A percentile compares a stretch with the other conserved stretches of the same genome.
Conservation (phyloP, 2,888 invertebrate genomes). For the Cacoxenus indagator region DNA sequence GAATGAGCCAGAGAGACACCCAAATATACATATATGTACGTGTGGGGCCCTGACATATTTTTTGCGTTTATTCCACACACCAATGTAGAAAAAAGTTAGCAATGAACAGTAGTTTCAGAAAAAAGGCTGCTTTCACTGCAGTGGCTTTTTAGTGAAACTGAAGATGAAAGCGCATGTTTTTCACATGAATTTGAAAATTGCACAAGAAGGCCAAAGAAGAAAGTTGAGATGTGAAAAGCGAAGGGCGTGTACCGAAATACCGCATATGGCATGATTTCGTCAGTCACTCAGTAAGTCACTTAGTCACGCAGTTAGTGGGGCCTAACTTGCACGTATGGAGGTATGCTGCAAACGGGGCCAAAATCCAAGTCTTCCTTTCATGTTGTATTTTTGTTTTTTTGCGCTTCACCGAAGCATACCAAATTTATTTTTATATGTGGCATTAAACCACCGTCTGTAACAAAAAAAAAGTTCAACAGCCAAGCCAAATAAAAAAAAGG, state of each 20-base stretch:
- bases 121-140: background rate
- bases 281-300: background rate
- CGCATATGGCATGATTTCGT: conserved; percentile 17
- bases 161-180: conserved; percentile 4
- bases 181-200: conserved; percentile 39
- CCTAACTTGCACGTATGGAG: background rate
- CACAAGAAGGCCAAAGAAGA: conserved; percentile 28
- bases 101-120: too few species aligned
- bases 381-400: background rate
- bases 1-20: background rate
- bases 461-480: background rate
- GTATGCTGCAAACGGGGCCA: background rate
- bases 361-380: background rate
- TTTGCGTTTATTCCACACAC: background rate
- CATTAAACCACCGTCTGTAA: background rate
- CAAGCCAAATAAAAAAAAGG: background rate
- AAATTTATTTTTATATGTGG: conserved; percentile 10
- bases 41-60: too few species aligned
- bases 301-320: background rate
- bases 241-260: too few species aligned
- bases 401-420: background rate
- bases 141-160: background rate
- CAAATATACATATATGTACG: background rate
- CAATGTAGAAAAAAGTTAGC: background rate
- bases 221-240: too few species aligned